Evolutionary conservation across 2,113 vertebrate species (phyloP).

Genomic region (Albula goreensis): DNA sequence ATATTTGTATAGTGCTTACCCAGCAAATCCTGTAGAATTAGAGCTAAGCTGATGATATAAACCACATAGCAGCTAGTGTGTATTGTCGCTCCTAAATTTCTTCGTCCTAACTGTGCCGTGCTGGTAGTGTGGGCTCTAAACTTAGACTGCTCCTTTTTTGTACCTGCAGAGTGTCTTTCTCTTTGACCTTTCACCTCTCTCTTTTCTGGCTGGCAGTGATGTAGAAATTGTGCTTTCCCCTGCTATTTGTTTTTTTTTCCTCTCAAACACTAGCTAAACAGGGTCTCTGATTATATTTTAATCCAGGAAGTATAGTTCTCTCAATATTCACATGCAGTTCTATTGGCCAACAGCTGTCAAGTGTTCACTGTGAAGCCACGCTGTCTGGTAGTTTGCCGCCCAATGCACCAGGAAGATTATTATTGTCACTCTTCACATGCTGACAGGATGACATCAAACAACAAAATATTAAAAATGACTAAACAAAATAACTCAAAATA

Average conservation of each 20-base stretch:
- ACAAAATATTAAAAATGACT: too few species aligned
- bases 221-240: constrained; percentile 16
- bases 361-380: background rate
- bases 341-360: background rate
- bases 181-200: constrained; percentile 17
- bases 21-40: constrained; percentile 12
- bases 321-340: background rate
- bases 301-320: background rate
- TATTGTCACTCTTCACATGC: background rate
- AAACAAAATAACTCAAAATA: too few species aligned
- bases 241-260: too few species aligned
- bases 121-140: constrained; percentile 20
- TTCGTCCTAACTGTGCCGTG: constrained; percentile 17
- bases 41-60: background rate
- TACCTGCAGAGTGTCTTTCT: constrained; percentile 9
- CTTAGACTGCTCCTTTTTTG: constrained; percentile 7
- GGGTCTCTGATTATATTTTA: background rate
- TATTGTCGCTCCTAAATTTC: background rate
- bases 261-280: too few species aligned
- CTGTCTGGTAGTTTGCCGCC: background rate
- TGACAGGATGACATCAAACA: background rate
- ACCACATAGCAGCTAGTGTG: background rate
- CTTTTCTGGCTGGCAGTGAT: constrained; percentile 10
- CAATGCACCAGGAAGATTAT: background rate
- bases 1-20: background rate